Evolutionary conservation across 2,888 invertebrate species (phyloP).

Genomic region (Dusona sp.): DNA sequence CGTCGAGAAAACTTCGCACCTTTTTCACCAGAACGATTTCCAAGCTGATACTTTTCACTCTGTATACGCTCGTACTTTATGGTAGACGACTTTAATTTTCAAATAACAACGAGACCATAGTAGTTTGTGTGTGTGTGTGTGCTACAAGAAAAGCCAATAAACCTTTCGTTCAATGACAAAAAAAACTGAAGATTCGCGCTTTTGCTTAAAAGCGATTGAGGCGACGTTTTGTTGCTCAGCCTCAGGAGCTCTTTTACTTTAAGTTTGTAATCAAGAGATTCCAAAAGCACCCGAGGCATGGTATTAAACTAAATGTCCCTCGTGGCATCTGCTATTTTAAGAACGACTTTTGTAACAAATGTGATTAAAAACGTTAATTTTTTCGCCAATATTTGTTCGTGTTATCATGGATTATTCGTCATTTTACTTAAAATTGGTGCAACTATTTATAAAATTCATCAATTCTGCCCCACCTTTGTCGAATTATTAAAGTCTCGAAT

Average conservation of each 20-base stretch:
- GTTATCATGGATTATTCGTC: background rate
- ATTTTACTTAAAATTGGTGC: too few species aligned
- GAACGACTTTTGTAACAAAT: slow-evolving; percentile 1
- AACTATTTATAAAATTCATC: too few species aligned
- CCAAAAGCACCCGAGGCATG: slow-evolving; percentile 51
- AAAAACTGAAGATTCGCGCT: background rate
- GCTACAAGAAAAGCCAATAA: too few species aligned
- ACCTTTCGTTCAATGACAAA: too few species aligned
- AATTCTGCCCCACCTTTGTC: too few species aligned
- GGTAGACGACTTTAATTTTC: slow-evolving; percentile 8
- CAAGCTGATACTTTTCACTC: background rate
- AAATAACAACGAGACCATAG: slow-evolving; percentile 15
- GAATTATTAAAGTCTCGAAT: too few species aligned
- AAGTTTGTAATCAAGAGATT: slow-evolving; percentile 68
- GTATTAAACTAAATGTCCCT: slow-evolving; percentile 53
- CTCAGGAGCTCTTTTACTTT: slow-evolving; percentile 24
- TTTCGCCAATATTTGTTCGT: background rate
- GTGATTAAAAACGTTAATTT: background rate
- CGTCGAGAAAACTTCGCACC: background rate
- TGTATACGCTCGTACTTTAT: background rate
- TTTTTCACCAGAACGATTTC: background rate
- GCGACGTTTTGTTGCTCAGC: slow-evolving; percentile 25
- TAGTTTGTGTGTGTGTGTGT: background rate
- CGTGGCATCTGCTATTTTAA: background rate
- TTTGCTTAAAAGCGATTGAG: slow-evolving; percentile 12